phyloP scores from a whole-genome alignment of 2,113 vertebrate species.

The Austrofundulus limnaeus region DNA sequence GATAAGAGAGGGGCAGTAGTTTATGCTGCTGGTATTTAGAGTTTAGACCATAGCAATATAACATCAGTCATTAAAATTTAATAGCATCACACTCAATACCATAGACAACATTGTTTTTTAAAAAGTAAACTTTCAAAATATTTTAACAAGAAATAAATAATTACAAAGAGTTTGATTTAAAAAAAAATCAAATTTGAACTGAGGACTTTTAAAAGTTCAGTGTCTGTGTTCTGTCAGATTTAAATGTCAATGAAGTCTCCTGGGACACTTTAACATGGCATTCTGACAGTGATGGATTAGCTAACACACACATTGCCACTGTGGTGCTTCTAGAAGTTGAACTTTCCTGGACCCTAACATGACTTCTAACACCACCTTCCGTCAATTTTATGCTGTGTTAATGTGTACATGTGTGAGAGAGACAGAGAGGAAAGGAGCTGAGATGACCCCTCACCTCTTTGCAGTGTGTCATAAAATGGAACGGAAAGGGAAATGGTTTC shows the following conservation, averaged over 20 bases:
- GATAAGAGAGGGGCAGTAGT: too few relatives aligned
- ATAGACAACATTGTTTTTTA: too few relatives aligned
- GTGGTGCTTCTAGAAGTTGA: slow-evolving; percentile 68
- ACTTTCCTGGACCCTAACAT: slow-evolving; percentile 72
- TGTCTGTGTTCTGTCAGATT: slow-evolving; percentile 50
- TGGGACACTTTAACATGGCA: slow-evolving; percentile 63
- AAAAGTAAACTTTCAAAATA: too few relatives aligned
- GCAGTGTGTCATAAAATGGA: slow-evolving; percentile 52
- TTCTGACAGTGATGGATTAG: slow-evolving; percentile 74
- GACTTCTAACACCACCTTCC: slow-evolving; percentile 66
- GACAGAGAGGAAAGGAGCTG: slow-evolving; percentile 32
- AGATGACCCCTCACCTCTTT: slow-evolving; percentile 57
- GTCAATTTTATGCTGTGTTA: slow-evolving; percentile 74
- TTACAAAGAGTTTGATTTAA: not conserved
- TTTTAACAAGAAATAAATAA: not conserved
- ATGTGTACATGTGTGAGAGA: slow-evolving; percentile 46
- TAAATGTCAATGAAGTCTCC: slow-evolving; percentile 75
- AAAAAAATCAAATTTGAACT: slow-evolving; percentile 9
- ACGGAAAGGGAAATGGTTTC: slow-evolving; percentile 31
- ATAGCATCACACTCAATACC: too few relatives aligned
- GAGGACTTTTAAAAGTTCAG: slow-evolving; percentile 9
- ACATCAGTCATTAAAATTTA: too few relatives aligned
- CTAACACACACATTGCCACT: slow-evolving; percentile 64
- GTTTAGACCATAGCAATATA: too few relatives aligned
- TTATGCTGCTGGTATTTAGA: too few relatives aligned